Conservation (phyloP, 2,113 vertebrate genomes). For the Macrotis lagotis region DNA sequence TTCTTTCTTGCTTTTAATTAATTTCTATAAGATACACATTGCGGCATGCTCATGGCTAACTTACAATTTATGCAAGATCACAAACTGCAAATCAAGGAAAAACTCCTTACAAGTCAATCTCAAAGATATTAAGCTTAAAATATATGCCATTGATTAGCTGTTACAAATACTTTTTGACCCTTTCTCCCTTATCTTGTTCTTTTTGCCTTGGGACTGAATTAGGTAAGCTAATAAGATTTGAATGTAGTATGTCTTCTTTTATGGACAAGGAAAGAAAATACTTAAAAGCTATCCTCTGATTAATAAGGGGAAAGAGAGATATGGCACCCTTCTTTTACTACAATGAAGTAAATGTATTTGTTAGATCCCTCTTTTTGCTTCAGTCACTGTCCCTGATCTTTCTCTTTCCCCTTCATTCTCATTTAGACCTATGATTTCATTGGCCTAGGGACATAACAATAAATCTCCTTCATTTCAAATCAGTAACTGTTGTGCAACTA, state of each 20-base stretch:
- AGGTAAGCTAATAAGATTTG: background rate
- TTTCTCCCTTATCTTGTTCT: conserved; percentile 2
- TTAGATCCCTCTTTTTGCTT: background rate
- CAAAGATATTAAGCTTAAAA: background rate
- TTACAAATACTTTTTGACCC: background rate
- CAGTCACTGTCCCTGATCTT: background rate
- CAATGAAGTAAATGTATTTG: conserved; percentile 22
- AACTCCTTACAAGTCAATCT: background rate
- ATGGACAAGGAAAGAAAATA: background rate
- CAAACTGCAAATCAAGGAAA: background rate
- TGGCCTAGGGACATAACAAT: background rate
- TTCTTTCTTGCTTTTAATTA: conserved; percentile 24
- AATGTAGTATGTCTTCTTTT: background rate
- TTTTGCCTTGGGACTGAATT: background rate
- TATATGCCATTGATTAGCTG: no score
- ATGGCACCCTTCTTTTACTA: background rate
- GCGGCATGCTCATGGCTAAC: background rate
- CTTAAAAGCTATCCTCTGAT: background rate
- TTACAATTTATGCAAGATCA: conserved; percentile 7
- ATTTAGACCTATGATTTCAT: background rate
- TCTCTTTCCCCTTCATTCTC: background rate
- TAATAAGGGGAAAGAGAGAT: background rate
- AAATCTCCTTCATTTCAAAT: background rate
- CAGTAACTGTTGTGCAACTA: background rate
- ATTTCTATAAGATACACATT: background rate